Percentiles rank a stretch among this genome's conserved stretches.
phyloP scores from a whole-genome alignment of 1,140 invertebrate species.

The Archegozetes longisetosus region DNA sequence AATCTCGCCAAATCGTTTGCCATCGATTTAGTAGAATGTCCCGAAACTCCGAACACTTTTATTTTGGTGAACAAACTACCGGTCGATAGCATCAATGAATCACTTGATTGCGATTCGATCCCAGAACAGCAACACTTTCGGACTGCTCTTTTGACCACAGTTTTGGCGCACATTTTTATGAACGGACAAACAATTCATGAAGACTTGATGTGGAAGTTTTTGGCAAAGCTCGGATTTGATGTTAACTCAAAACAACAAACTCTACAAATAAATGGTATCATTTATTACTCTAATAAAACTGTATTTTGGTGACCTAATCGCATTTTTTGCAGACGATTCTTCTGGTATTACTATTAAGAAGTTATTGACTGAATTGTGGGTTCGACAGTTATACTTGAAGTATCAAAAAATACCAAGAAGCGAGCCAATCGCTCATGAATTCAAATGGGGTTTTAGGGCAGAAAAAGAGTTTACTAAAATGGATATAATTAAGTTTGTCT shows the following conservation, averaged over 20 bases:
- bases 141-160: neutral
- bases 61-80: neutral
- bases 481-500: neutral
- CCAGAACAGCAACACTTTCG: neutral
- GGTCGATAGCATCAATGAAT: neutral
- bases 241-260: neutral
- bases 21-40: neutral
- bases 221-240: neutral
- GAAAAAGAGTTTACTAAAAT: constrained; percentile 3
- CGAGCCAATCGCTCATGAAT: neutral
- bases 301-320: neutral
- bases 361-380: neutral
- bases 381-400: constrained; percentile 1
- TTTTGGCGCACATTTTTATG: constrained; percentile 5
- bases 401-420: neutral
- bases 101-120: neutral
- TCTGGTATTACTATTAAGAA: neutral
- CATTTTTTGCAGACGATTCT: neutral
- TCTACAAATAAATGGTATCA: neutral
- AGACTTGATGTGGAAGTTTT: constrained; percentile 7
- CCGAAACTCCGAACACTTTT: neutral
- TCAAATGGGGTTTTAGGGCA: constrained; percentile 4
- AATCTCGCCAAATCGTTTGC: neutral
- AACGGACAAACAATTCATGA: neutral
- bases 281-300: neutral